A percentile compares a stretch with the other conserved stretches of the same genome.
Evolutionary conservation across 2,113 vertebrate species (phyloP).

Genomic region (Amphiprion ocellaris): DNA sequence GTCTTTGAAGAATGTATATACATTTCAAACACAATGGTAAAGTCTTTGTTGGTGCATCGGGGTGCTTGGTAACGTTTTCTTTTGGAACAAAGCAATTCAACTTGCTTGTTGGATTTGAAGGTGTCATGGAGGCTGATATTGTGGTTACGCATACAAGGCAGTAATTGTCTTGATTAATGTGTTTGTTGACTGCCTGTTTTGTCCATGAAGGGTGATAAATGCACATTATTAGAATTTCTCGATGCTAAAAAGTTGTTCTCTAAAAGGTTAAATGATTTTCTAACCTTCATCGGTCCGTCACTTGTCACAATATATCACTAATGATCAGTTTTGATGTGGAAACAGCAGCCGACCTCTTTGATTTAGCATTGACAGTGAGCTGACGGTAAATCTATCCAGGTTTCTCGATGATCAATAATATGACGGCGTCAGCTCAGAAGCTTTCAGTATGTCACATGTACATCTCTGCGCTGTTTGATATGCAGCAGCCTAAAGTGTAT

Average conservation of each 20-base stretch:
- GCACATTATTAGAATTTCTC: neutral
- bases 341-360: conserved; percentile 1
- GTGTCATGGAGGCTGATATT: neutral
- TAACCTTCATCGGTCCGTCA: neutral
- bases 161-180: neutral
- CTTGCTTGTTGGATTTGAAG: conserved; percentile 10
- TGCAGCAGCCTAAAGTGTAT: neutral
- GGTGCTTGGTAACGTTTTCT: conserved; percentile 39
- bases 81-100: conserved; percentile 12
- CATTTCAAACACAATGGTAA: conserved; percentile 31
- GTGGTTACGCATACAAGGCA: conserved; percentile 4
- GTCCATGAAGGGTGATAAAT: neutral
- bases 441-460: neutral
- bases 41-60: conserved; percentile 8
- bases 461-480: neutral
- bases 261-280: neutral
- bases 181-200: neutral
- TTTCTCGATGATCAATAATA: conserved; percentile 8
- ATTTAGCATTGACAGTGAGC: too few relatives aligned
- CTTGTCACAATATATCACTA: neutral
- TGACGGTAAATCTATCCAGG: neutral
- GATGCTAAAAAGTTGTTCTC: neutral
- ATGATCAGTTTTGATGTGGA: neutral
- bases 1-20: neutral
- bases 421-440: neutral